Evolutionary conservation across 2,888 invertebrate species (phyloP), one percentile per base, ranked within the genome.

Genomic region (Lomographa bimaculata): DNA sequence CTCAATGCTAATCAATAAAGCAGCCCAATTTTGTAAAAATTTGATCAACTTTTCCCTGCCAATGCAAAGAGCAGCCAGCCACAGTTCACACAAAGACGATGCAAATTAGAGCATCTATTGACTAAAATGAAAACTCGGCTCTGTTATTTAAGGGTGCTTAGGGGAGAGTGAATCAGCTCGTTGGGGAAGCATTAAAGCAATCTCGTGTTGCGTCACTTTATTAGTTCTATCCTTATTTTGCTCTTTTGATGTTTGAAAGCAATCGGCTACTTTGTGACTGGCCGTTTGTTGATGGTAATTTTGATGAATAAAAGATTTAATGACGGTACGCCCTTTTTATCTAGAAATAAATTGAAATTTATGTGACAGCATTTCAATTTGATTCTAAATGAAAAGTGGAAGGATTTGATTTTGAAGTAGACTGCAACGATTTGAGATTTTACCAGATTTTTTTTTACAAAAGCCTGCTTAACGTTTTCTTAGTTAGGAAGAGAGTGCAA

Each of bases 71-170:
- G 35, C 14, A 7, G 14, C 9, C 14, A 29, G 70, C 14, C 27
- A 21, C 10, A 44, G 14, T 62, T 52, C 38, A 27, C 45, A 60
- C 68, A 75, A 78, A 79, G 80, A 81, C 71, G 81, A 86, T 86
- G 85, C 84, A 86, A 87, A 89, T 89, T 86, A 85, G 71, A 74
- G 65, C 76, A 75, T 81, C 83, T 80, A 87, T 86, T 86, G 78
- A 86, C 63, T 66, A 65, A 74, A 85, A 79, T 79, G 80, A 78
- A 77, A 78, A 79, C 72, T 72, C 69, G 54, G 61, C 69, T 72
- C 73, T 79, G 74, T 82, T 75, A 82, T 80, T 80, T 77, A 73
- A 61, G 64, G 65, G 51, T 56, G 63, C 57, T 70, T 67, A 69
- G 79, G 68, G 80, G 86, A 83, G 85, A 74, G 73, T 84, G 79